Evolutionary conservation across 2,888 invertebrate species (phyloP), one percentile per base, ranked within the genome.

Genomic region (Dasysyrphus albostriatus): DNA sequence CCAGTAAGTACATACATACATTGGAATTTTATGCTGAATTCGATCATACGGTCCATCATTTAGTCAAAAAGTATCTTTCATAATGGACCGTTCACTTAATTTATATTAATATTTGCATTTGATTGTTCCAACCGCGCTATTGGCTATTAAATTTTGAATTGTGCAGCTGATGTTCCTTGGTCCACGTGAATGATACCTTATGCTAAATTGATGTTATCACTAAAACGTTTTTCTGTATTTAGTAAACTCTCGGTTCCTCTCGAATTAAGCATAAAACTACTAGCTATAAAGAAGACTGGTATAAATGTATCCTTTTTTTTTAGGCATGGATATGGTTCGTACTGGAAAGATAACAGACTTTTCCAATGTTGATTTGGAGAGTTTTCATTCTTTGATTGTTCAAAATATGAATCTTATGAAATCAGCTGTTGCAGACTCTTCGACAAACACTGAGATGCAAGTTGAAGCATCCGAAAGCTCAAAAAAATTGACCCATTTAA

Each of bases 121-220:
- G 37, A 29, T 34, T 63, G 8, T 39, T 14, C 8, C 3, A 29
- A 54, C 44, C 44, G 24, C 54, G n/a, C 34, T 61, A 32, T 56
- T 54, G 49, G 51, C 16, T 73, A 12, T 42, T 74, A 34, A 56
- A 44, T 58, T 63, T 56, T 19, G 39, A 67, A 24, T 34, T 65
- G 29, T 74, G n/a, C 34, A 75, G 10, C 49, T 80, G 58, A 69
- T 63, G 42, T 78, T 69, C 77, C 74, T 85, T 73, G 85, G 85
- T 81, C 82, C 82, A 87, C 74, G 85, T 87, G 85, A 87, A 87
- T 87, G 85, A 87, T 87, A 82, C 82, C 85, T 82, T 87, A 87
- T 82, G 82, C 74, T 87, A 73, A 82, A 85, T 61, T 67, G 82
- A 76, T 83, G 59, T 70, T 47, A 32, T 49, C 29, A 79, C 37